phyloP scores from a whole-genome alignment of 2,113 vertebrate genomes.

The Lucifuga dentata region DNA sequence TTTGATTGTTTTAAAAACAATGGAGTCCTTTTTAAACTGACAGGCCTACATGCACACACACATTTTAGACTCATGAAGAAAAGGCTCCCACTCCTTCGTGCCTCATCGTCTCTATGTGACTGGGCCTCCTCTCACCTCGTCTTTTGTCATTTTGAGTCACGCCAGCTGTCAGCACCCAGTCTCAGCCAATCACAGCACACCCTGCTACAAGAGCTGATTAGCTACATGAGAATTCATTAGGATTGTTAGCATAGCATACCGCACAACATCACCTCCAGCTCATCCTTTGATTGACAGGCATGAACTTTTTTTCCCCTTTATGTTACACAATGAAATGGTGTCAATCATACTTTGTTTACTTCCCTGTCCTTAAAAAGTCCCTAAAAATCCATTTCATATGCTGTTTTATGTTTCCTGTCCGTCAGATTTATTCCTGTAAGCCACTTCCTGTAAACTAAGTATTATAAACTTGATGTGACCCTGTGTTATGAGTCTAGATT shows the following conservation, averaged over 20 bases:
- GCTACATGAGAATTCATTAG: conserved; percentile 64
- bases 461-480: too few relatives aligned
- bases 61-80: background rate
- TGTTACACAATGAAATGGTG: background rate
- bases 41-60: too few relatives aligned
- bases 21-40: too few relatives aligned
- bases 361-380: too few relatives aligned
- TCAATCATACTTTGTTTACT: too few relatives aligned
- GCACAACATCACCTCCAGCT: conserved; percentile 59
- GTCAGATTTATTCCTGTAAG: too few relatives aligned
- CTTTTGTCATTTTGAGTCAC: conserved; percentile 46
- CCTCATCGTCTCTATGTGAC: conserved; percentile 41
- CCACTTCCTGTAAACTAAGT: too few relatives aligned
- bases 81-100: background rate
- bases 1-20: background rate
- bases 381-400: too few relatives aligned
- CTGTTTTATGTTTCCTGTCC: too few relatives aligned
- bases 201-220: conserved; percentile 50
- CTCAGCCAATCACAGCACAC: conserved; percentile 47
- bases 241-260: conserved; percentile 47
- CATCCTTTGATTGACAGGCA: conserved; percentile 4
- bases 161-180: conserved; percentile 44
- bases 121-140: background rate
- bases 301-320: background rate
- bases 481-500: too few relatives aligned